phyloP scores from a whole-genome alignment of 2,797 vertebrate species.

The Psittacula derbiana region DNA sequence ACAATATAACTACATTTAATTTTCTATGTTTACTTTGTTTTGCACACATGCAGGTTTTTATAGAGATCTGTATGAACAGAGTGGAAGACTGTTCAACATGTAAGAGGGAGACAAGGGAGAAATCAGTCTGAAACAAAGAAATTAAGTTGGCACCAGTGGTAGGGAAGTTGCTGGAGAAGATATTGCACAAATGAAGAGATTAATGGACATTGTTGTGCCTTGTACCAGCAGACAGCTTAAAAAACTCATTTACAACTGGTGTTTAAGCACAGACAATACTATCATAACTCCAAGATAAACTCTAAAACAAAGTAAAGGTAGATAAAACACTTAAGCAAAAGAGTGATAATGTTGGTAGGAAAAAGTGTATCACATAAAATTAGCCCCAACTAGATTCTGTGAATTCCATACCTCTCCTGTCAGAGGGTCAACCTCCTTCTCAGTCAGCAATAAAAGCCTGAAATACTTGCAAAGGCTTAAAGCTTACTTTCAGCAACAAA shows the following conservation, averaged over 20 bases:
- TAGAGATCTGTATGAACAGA: background rate
- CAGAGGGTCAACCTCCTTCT: background rate
- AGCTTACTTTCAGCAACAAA: background rate
- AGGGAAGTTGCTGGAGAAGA: background rate
- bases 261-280: background rate
- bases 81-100: background rate
- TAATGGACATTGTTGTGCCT: background rate
- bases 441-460: background rate
- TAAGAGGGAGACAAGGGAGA: background rate
- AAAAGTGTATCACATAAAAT: background rate
- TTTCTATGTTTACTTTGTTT: background rate
- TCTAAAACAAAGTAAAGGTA: background rate
- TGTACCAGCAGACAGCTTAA: background rate
- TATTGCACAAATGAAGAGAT: background rate
- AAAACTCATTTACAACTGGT: background rate
- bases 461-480: background rate
- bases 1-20: background rate
- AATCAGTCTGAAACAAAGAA: background rate
- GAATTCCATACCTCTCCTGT: accelerated
- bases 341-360: background rate
- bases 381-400: background rate
- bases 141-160: background rate
- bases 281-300: background rate
- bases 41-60: background rate
- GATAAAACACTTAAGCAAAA: background rate